These are phyloP conservation scores for Paracanthobrama guichenoti DNA, from an alignment of 2,113 vertebrate genomes.

Conservation along the genomic window DNA sequence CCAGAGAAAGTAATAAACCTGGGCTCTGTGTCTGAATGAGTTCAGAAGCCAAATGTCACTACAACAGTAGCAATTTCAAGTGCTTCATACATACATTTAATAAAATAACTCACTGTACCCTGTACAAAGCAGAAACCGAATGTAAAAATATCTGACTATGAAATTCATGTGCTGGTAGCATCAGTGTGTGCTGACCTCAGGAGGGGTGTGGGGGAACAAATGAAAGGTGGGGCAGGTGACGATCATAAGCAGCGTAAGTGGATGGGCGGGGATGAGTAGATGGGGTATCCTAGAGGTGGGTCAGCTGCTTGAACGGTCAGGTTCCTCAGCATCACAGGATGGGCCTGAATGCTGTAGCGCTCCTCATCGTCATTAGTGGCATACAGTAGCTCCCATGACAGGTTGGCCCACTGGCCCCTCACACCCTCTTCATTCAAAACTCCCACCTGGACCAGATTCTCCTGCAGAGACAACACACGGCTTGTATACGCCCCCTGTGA, in stretches of 20 bases:
- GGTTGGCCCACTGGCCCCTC: constrained; percentile 95
- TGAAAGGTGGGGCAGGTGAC: background rate
- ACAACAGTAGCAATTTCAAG: background rate
- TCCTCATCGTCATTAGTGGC: constrained; percentile 97
- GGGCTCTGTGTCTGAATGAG: background rate
- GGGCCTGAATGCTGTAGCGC: constrained; percentile 96
- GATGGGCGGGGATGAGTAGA: constrained; percentile 89
- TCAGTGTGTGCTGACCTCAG: background rate
- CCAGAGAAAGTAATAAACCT: background rate
- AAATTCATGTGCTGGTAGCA: background rate
- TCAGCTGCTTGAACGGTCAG: constrained; percentile 93
- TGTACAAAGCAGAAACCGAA: background rate
- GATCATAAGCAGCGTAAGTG: constrained; percentile 85
- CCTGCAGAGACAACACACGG: constrained; percentile 90
- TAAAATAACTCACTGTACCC: background rate
- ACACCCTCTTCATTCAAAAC: constrained; percentile 88
- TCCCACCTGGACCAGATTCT: constrained; percentile 87
- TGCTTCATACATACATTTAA: background rate
- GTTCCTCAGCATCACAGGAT: constrained; percentile 90
- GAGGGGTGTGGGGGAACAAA: background rate
- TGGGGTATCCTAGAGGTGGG: constrained; percentile 92
- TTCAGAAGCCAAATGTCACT: background rate
- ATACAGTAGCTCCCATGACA: constrained; percentile 98
- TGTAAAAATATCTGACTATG: background rate
- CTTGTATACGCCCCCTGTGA: constrained; percentile 90